phyloP scores from a whole-genome alignment of 1,140 invertebrate genomes.

The Lethrus apterus region DNA sequence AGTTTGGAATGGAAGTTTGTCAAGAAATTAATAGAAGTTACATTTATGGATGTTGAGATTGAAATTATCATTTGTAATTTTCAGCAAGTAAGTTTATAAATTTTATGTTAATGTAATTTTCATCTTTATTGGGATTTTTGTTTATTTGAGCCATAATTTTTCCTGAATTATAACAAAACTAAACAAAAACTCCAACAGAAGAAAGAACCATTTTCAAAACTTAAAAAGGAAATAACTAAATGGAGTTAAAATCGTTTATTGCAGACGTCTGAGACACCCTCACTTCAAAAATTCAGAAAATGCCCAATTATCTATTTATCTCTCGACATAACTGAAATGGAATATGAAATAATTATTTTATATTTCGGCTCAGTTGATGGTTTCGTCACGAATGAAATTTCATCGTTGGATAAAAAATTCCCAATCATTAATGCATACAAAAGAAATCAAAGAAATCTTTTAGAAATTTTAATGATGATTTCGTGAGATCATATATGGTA shows the following conservation, averaged over 20 bases:
- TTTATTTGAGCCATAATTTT: too few species aligned
- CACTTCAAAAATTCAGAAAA: slow-evolving; percentile 8
- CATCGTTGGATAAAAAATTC: slow-evolving; percentile 27
- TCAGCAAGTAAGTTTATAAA: slow-evolving; percentile 31
- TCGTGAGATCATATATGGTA: slow-evolving; percentile 32
- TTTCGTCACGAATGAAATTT: slow-evolving; percentile 25
- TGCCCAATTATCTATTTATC: slow-evolving; percentile 20
- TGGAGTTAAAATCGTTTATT: neutral
- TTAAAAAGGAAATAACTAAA: too few species aligned
- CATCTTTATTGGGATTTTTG: too few species aligned
- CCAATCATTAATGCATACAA: too few species aligned
- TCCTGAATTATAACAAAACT: slow-evolving; percentile 25
- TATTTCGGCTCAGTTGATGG: slow-evolving; percentile 30
- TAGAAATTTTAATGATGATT: slow-evolving; percentile 10
- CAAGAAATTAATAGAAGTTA: slow-evolving; percentile 42
- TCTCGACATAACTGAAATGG: slow-evolving; percentile 24
- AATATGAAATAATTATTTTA: slow-evolving; percentile 24
- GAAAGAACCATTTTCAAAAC: too few species aligned
- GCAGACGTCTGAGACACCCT: neutral
- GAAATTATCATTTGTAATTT: slow-evolving; percentile 48
- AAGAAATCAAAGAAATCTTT: too few species aligned
- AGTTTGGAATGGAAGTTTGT: slow-evolving; percentile 52
- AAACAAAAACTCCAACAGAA: slow-evolving; percentile 23
- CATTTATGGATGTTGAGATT: slow-evolving; percentile 45
- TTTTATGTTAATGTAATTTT: too few species aligned